Percentiles rank a stretch among this genome's conserved stretches.
These are phyloP conservation scores for Gymnobelideus leadbeateri DNA, from an alignment of 2,113 vertebrate genomes.

Conservation along the genomic window DNA sequence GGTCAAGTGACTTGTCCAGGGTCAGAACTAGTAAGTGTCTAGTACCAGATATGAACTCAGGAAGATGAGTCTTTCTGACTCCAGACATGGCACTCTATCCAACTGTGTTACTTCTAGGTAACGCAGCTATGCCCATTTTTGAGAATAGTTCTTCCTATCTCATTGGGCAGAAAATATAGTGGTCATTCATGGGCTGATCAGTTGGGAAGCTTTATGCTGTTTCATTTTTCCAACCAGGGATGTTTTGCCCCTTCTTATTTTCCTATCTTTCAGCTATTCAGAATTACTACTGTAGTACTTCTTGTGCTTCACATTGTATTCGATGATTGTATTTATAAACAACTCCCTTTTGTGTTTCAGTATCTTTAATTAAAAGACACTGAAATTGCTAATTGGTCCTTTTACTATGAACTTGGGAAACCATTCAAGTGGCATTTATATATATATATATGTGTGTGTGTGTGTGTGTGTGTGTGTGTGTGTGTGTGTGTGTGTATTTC, in stretches of 20 bases:
- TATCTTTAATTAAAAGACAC: not conserved
- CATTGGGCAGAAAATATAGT: not conserved
- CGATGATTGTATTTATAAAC: not conserved
- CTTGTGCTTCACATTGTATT: not conserved
- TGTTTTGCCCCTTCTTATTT: not conserved
- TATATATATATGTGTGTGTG: too few species aligned
- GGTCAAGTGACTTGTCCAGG: too few species aligned
- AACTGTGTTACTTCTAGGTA: too few species aligned
- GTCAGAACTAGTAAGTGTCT: too few species aligned
- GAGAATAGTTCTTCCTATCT: not conserved
- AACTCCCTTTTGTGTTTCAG: constrained; percentile 7
- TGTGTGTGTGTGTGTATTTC: too few species aligned
- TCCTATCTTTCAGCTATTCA: not conserved
- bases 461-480: too few species aligned
- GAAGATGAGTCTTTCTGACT: too few species aligned
- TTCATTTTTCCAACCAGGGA: not conserved
- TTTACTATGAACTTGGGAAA: not conserved
- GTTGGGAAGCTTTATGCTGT: not conserved
- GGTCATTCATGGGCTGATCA: not conserved
- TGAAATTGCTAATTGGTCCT: not conserved
- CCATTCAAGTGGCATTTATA: not conserved
- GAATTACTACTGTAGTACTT: not conserved
- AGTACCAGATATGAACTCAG: too few species aligned
- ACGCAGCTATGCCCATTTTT: not conserved
- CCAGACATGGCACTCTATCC: too few species aligned